phyloP scores from a whole-genome alignment of 53 echinoderm and acorn worm species.

The Paracentrotus lividus region DNA sequence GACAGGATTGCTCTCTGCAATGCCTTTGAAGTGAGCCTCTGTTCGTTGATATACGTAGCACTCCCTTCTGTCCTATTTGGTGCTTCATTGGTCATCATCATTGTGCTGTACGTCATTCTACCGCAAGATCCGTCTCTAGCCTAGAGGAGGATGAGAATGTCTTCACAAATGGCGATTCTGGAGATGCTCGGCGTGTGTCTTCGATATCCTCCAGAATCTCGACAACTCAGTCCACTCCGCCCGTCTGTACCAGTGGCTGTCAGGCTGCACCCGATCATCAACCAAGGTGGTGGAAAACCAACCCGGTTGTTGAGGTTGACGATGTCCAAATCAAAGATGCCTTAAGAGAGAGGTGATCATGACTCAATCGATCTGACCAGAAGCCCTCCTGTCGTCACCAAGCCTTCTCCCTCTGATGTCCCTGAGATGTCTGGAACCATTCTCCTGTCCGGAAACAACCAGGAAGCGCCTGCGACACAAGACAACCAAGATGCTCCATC shows the following conservation, averaged over 20 bases:
- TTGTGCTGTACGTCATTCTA: not conserved
- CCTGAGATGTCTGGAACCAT: not conserved
- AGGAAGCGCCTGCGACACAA: not conserved
- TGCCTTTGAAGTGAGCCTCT: not conserved
- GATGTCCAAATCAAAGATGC: not conserved
- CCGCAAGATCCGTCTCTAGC: not conserved
- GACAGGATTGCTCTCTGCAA: not conserved
- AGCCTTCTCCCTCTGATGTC: not conserved
- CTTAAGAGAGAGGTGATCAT: not conserved
- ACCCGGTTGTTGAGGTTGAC: not conserved
- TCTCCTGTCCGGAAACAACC: not conserved
- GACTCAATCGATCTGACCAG: not conserved
- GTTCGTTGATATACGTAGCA: not conserved
- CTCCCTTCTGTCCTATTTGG: not conserved
- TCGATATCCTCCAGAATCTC: not conserved
- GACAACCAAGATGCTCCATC: not conserved
- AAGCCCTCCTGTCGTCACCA: not conserved
- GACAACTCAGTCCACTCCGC: not conserved
- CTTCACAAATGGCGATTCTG: not conserved
- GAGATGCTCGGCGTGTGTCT: not conserved
- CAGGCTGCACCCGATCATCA: not conserved
- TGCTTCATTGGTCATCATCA: not conserved
- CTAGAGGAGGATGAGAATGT: not conserved
- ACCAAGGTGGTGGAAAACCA: not conserved
- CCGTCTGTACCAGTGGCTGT: not conserved